A percentile compares a stretch with the other conserved stretches of the same genome.
Conservation (phyloP, 2,113 vertebrate genomes). For the Cervus canadensis region DNA sequence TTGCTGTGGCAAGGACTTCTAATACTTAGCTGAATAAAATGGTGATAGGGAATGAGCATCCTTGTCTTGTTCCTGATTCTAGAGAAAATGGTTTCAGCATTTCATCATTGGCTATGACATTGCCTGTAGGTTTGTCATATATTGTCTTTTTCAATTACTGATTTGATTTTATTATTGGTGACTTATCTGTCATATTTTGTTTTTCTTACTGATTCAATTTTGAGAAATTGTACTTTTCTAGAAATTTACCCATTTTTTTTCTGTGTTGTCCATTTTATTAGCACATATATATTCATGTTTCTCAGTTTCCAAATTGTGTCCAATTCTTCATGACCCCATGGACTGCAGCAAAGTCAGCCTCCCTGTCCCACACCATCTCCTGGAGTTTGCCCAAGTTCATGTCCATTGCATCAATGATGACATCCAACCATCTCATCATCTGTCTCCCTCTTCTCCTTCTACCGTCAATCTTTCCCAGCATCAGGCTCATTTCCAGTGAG, state of each 20-base stretch:
- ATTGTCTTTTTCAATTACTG: neutral
- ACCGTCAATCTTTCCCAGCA: neutral
- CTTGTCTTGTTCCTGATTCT: neutral
- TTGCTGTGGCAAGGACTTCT: neutral
- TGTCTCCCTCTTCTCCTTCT: neutral
- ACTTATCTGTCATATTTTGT: neutral
- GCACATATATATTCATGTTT: neutral
- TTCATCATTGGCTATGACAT: neutral
- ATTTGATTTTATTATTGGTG: neutral
- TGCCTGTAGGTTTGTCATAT: neutral
- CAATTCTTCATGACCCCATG: too few species aligned
- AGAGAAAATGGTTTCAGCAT: neutral
- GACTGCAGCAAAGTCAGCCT: accelerated
- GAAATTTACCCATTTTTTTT: neutral
- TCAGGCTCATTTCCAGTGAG: neutral
- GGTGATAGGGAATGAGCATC: neutral
- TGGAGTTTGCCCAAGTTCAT: neutral
- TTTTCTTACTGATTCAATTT: neutral
- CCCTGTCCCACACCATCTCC: neutral
- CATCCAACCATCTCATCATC: neutral
- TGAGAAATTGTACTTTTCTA: neutral
- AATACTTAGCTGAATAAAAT: neutral
- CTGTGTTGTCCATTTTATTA: neutral
- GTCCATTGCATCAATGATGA: neutral
- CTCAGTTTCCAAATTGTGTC: neutral